A percentile compares a stretch with the other conserved stretches of the same genome.
Evolutionary conservation across 2,113 vertebrate species (phyloP).

Genomic region (Hemibates koningsi): DNA sequence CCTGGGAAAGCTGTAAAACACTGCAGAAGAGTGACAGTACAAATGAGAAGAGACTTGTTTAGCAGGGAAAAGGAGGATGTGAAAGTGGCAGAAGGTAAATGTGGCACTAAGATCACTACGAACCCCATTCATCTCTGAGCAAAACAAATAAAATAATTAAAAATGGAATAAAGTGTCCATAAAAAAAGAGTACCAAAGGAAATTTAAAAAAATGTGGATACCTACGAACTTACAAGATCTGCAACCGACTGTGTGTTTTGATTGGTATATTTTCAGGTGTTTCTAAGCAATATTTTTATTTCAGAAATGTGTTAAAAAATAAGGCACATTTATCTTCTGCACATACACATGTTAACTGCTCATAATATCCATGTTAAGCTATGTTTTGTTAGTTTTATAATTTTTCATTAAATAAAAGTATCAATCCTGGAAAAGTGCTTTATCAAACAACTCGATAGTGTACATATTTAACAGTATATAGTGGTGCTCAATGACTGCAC

Average conservation of each 20-base stretch:
- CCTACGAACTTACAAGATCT: background rate
- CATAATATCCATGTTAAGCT: background rate
- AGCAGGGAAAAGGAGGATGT: background rate
- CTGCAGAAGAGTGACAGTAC: slow-evolving; percentile 47
- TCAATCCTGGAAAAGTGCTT: background rate
- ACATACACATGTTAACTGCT: background rate
- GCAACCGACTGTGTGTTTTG: background rate
- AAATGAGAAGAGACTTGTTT: slow-evolving; percentile 45
- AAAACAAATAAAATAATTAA: background rate
- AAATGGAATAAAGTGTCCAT: background rate
- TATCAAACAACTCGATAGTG: background rate
- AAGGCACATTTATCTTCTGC: background rate
- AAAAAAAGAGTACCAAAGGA: background rate
- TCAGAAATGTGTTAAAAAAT: background rate
- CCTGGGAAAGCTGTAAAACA: slow-evolving; percentile 61
- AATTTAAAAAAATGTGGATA: background rate
- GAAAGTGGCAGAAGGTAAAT: background rate
- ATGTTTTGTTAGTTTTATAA: background rate
- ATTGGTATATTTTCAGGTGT: background rate
- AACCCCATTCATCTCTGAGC: background rate
- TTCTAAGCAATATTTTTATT: background rate
- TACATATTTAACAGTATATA: background rate
- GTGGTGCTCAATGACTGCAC: background rate
- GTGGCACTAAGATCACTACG: background rate
- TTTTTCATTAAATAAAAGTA: background rate